Base-by-base conservation (phyloP, 2,888 invertebrate species). In the Melieria picta region DNA sequence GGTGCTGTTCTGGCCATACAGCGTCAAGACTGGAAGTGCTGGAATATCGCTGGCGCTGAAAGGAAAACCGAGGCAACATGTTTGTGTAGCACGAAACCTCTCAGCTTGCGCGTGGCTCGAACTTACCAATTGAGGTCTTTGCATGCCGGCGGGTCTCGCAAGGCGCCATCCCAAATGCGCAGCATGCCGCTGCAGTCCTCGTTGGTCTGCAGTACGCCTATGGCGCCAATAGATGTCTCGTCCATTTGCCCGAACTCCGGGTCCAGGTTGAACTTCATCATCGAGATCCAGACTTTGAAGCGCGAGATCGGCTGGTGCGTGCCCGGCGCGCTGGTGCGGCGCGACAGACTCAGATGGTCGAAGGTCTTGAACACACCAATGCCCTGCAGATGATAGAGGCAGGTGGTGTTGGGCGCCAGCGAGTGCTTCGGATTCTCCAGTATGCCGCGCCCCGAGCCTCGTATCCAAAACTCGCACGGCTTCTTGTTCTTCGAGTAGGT, bases 141-240 rank as follows among this genome's bases (percentile, higher is more conserved):
- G 87, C 94, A 94, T 48, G 91, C 90, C 16, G 92, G 92, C 42
- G 93, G 92, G 80, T 92, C 91, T 80, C 93, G 90, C 80, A 94
- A 89, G 63, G 93, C 93, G 4, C 95, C 95, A 83, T 95, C 95
- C 95, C 95, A 95, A 78, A 95, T 91, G 87, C 94, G 93, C 79
- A 95, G 88, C 88, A 94, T 93, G 75, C 94, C 94, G 57, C 93
- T 91, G 84, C 95, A 95, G 78, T 94, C 92, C 84, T 93, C 93
- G 81, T 93, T 92, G 4, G 90, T 90, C 76, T 87, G 84, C 74
- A 88, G 84, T 7, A 84, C 83, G 0, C 84, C 85, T 70, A 85
- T 86, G 0, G 86, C 85, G 0, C 85, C 86, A 62, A 83, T 85
- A 0, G 84, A 83, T 0, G 83, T 83, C 73, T 87, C 87, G 76